phyloP scores from a whole-genome alignment of 2,888 invertebrate genomes.

The Metallyticus violacea region DNA sequence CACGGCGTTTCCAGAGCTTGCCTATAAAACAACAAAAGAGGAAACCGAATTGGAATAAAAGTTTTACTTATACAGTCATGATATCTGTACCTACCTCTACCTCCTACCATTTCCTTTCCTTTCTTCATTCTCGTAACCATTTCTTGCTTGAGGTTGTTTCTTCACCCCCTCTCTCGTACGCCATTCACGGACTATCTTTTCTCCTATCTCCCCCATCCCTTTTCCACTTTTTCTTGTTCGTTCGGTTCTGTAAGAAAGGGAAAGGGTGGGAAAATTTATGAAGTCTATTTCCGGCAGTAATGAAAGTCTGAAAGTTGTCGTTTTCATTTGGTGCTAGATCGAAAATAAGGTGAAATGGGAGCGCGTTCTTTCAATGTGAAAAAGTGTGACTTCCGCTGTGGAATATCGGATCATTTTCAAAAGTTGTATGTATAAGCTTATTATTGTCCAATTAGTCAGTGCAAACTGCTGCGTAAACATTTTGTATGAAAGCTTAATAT shows the following conservation, averaged over 20 bases:
- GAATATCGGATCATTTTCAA: background rate
- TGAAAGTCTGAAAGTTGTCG: constrained; percentile 29
- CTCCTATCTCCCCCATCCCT: background rate
- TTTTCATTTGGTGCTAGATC: constrained; percentile 23
- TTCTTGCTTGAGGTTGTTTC: background rate
- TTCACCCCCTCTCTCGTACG: background rate
- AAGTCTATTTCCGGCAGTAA: constrained; percentile 24
- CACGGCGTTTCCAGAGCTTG: background rate
- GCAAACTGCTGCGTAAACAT: too few species aligned
- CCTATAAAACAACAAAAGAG: background rate
- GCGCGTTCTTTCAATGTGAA: background rate
- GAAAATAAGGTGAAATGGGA: background rate
- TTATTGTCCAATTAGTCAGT: background rate
- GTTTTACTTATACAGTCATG: background rate
- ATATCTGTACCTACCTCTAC: background rate
- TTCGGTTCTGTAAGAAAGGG: background rate
- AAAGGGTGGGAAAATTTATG: constrained; percentile 18
- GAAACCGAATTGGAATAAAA: background rate
- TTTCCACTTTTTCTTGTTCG: background rate
- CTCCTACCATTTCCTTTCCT: background rate
- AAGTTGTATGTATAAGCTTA: background rate
- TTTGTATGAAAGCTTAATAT: too few species aligned
- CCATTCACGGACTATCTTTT: background rate
- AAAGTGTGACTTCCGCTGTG: background rate
- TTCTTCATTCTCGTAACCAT: background rate